Evolutionary conservation across 2,113 vertebrate genomes (phyloP).

Genomic region (Cygnus atratus): DNA sequence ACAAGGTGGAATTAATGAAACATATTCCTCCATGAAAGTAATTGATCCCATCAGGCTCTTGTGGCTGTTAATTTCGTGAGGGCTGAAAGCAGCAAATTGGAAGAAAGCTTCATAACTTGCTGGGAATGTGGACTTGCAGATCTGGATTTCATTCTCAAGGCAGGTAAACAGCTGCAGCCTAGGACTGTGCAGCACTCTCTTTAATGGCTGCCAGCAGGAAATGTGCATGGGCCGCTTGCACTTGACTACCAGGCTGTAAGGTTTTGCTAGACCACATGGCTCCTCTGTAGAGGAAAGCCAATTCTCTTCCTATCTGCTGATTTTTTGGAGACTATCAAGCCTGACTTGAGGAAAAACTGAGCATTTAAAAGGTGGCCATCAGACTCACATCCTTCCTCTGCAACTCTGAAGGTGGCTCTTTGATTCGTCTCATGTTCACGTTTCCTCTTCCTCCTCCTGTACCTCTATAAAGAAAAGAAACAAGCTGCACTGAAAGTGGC

Average conservation of each 20-base stretch:
- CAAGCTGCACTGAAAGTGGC: not conserved
- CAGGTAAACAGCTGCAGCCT: not conserved
- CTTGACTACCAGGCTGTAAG: not conserved
- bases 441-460: not conserved
- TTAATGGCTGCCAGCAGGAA: not conserved
- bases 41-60: not conserved
- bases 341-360: not conserved
- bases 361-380: not conserved
- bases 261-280: not conserved
- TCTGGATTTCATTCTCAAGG: not conserved
- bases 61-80: not conserved
- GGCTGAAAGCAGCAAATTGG: not conserved
- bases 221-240: accelerated
- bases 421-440: not conserved
- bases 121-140: not conserved
- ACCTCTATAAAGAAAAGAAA: not conserved
- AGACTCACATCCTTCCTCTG: not conserved
- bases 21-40: not conserved
- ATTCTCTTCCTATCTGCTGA: not conserved
- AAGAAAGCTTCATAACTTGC: not conserved
- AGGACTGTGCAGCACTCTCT: not conserved
- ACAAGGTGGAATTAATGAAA: not conserved
- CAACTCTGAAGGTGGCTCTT: not conserved
- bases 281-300: not conserved
- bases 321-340: not conserved